Conservation (phyloP, 2,797 vertebrate genomes). For the Neosilurus hyrtlii region DNA sequence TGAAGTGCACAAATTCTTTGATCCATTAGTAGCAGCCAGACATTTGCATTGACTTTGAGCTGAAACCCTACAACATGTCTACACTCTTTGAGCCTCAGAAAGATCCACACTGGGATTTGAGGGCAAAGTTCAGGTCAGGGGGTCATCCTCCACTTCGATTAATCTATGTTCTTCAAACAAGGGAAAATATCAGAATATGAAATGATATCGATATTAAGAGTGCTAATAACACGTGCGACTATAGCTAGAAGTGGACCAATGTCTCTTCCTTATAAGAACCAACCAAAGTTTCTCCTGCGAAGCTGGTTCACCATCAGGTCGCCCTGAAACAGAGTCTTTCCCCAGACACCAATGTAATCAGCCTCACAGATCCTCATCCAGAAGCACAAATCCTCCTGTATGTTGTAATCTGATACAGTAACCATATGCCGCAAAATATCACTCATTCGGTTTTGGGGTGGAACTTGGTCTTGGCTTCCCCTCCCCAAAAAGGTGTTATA, state of each 20-base stretch:
- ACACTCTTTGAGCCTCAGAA: constrained; percentile 13
- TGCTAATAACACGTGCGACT: too few relatives aligned
- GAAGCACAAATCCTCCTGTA: constrained; percentile 52
- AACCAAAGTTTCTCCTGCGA: background rate
- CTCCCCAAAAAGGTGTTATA: constrained; percentile 54
- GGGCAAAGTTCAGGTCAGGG: constrained; percentile 23
- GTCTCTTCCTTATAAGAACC: background rate
- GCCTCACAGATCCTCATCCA: constrained; percentile 40
- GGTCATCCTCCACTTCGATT: background rate
- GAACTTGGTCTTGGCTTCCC: constrained; percentile 52
- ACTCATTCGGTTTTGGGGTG: constrained; percentile 51
- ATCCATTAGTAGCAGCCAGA: background rate
- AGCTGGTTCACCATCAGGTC: constrained; percentile 25
- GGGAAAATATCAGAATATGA: background rate
- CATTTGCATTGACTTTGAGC: constrained; percentile 13
- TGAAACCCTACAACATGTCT: background rate
- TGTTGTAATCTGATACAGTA: constrained; percentile 56
- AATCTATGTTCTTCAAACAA: constrained; percentile 12
- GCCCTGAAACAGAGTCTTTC: constrained; percentile 39
- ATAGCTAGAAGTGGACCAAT: background rate
- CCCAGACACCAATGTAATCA: constrained; percentile 49
- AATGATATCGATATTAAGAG: background rate
- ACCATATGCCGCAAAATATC: constrained; percentile 57
- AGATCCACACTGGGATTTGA: constrained; percentile 15
- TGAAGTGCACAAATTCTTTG: background rate